Conservation (phyloP, 2,797 vertebrate genomes). For the Sciaenops ocellatus region DNA sequence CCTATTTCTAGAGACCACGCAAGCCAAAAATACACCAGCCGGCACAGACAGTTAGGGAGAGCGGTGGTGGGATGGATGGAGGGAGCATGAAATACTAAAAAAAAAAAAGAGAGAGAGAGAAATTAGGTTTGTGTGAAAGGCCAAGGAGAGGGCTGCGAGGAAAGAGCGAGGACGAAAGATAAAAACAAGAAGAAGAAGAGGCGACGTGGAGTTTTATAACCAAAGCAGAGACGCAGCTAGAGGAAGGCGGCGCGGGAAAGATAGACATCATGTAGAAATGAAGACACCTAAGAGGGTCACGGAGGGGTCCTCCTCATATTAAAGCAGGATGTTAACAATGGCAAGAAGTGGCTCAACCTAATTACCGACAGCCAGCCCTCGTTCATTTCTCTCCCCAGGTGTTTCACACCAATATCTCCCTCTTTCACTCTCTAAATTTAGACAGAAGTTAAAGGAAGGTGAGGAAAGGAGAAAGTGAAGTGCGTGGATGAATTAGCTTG, state of each 20-base stretch:
- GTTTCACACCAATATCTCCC: conserved; percentile 74
- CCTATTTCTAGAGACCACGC: conserved; percentile 73
- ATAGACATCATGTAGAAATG: conserved; percentile 61
- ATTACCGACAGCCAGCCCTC: conserved; percentile 77
- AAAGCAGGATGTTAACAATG: conserved; percentile 85
- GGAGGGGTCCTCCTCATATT: conserved; percentile 78
- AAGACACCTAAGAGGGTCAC: conserved; percentile 76
- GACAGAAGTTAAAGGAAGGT: conserved; percentile 74
- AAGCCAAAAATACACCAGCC: conserved; percentile 77
- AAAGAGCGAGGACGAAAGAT: neutral
- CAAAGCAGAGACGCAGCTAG: neutral
- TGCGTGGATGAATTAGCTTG: conserved; percentile 61
- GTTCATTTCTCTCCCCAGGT: conserved; percentile 73
- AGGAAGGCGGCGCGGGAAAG: conserved; percentile 24
- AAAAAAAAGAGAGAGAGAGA: conserved; percentile 20
- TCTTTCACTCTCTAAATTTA: conserved; percentile 77
- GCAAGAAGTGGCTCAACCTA: conserved; percentile 84
- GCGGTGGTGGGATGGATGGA: conserved; percentile 38
- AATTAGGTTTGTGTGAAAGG: conserved; percentile 75
- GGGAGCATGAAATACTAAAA: conserved; percentile 34
- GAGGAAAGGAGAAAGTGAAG: conserved; percentile 54
- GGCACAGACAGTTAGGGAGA: conserved; percentile 65
- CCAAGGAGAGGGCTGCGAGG: conserved; percentile 64
- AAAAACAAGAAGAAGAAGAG: conserved; percentile 2
- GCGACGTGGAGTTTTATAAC: neutral